Base-by-base conservation (phyloP, 2,888 invertebrate species). In the Cheilosia grossa region DNA sequence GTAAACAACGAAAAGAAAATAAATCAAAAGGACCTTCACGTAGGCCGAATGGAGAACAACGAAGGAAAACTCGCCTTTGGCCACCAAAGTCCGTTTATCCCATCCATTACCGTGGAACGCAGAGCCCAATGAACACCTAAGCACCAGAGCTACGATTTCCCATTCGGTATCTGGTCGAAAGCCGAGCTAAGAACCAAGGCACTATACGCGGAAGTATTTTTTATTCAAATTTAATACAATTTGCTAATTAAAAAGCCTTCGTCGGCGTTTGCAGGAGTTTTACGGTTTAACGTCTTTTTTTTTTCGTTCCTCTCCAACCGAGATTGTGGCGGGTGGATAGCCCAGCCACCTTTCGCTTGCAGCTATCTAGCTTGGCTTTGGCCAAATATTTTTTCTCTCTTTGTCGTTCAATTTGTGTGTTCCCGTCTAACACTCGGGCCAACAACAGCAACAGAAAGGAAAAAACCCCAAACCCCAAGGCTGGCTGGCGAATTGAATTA, bases 161-260 rank as follows among this genome's bases (percentile, higher is more conserved):
- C 15, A 47, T 27, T 53, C 24, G 21, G 13, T 10, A 7, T 37
- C 13, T 33, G 1, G 47, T n/a, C 37, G 6, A 15, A 61, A 54
- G 49, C 24, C 63, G 27, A 9, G n/a, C 59, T n/a, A 73, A 13
- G 40, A 64, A 51, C 51, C 51, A 69, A 63, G 51, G 5, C 15
- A 15, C 27, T 69, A 56, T 33, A 61, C 64, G 53, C 74, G 80
- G 44, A 80, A 61, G 80, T 75, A 49, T 47, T 72, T 72, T 83
- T 85, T 80, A 85, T 85, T 75, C 66, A 85, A 85, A 85, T 81
- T 80, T 81, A 69, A 81, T 81, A 85, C 74, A 81, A 81, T 85
- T 85, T 80, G 80, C 81, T 85, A 85, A 85, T 85, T 85, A 85
- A 85, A 85, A 80, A 75, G 66, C 80, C 75, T 66, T 67, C 54